These are phyloP conservation scores for Plemyria rubiginata DNA, from an alignment of 2,888 invertebrate genomes.

Conservation along the genomic window DNA sequence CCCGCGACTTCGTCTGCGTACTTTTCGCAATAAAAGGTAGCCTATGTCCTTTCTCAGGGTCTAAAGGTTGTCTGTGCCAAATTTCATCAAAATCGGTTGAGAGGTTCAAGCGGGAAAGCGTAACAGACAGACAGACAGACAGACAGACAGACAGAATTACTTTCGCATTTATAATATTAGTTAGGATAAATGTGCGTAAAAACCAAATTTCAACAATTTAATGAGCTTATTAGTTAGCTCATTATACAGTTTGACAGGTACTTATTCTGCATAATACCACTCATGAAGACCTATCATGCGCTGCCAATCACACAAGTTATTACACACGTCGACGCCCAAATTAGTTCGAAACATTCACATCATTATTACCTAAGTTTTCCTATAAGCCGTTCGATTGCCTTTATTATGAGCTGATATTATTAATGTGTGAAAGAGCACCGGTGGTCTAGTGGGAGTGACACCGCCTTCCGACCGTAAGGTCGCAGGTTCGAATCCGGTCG, in stretches of 20 bases:
- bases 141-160: too few species aligned
- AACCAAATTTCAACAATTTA: constrained; percentile 4
- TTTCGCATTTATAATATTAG: too few species aligned
- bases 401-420: constrained; percentile 32
- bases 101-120: too few species aligned
- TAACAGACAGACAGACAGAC: too few species aligned
- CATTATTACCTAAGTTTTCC: constrained; percentile 39
- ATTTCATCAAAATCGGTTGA: too few species aligned
- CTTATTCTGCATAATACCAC: constrained; percentile 8
- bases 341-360: constrained; percentile 33
- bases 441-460: too few species aligned
- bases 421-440: constrained; percentile 11
- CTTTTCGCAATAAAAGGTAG: too few species aligned
- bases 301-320: constrained; percentile 36
- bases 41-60: too few species aligned
- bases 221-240: neutral
- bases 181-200: neutral
- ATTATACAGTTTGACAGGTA: neutral
- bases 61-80: too few species aligned
- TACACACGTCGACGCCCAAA: constrained; percentile 22
- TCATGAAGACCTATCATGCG: constrained; percentile 27
- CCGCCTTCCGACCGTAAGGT: too few species aligned
- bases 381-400: constrained; percentile 26
- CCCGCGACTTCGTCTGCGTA: too few species aligned
- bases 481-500: too few species aligned